Base-by-base conservation (phyloP, 2,888 invertebrate species). In the Bimastos eiseni region DNA sequence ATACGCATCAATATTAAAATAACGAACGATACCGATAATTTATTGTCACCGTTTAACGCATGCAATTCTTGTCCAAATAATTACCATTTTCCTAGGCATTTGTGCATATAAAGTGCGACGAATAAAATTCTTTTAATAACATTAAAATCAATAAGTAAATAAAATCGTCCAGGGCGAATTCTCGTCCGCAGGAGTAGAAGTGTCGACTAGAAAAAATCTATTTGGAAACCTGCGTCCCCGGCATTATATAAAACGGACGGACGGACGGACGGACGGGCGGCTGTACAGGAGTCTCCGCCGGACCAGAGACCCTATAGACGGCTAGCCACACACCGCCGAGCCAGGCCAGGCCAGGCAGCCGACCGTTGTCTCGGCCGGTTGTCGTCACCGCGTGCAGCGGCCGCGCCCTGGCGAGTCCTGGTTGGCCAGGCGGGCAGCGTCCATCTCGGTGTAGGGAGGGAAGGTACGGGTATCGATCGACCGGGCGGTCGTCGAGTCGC, bases 401-500 rank as follows among this genome's bases (percentile, higher is more conserved):
- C 49, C 49, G 49, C 70, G 70, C 70, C 70, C n/a, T 30, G 70
- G 11, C 30, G 70, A 70, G 30, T n/a, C 30, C 70, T n/a, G 17
- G 70, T 30, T n/a, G 17, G 70, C 70, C n/a, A n/a, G 70, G 70
- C 70, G n/a, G 70, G 70, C 70, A n/a, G 30, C 70, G 70, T 70
- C 70, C 70, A n/a, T n/a, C 70, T 70, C n/a, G n/a, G 70, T 70
- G 30, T n/a, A 70, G 70, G 70, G 70, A n/a, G 70, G 70, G 70
- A n/a, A 70, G 70, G 70, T n/a, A 8, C 30, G 30, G 17, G 70
- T 70, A 70, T 70, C 70, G 70, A 70, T 70, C 70, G 70, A 70
- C n/a, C n/a, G 2, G 1, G 1, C 70, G 70, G 70, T 15, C 49
- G 49, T n/a, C n/a, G 70, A n/a, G 70, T 70, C 70, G 70, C 70